Base-by-base conservation (phyloP, 2,888 invertebrate species). In the Leptopilina drosophilae region DNA sequence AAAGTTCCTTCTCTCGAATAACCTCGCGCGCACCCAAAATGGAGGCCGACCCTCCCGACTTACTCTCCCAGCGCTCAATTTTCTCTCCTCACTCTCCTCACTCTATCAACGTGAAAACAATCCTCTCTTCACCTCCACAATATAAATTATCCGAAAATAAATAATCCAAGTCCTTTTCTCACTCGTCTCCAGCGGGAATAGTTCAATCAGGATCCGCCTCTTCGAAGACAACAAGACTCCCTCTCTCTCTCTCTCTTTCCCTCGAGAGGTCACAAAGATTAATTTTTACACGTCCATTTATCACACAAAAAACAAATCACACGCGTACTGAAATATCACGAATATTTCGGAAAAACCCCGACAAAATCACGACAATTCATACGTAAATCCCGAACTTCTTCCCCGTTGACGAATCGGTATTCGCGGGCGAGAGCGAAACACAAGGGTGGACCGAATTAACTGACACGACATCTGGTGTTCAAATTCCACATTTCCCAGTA, bases 21-120 rank as follows among this genome's bases (percentile, higher is more conserved):
- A 90, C 90, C 89, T 89, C 87, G 87, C 86, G 87, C 86, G 88
- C 88, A 90, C 86, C 85, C 90, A 90, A 90, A 89, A 90, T 90
- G 90, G 90, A 90, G 90, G 90, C 87, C 89, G 89, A 85, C 90
- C 89, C 89, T 88, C 88, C 90, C 89, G 85, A 88, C 77, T 81
- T 77, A 42, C 80, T 80, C 78, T 81, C 79, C 26, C 53, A 67
- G 11, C 40, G 15, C 46, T 53, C 33, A 14, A 73, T 12, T 73
- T 73, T 42, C 59, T 33, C 53, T 66, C 33, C 33, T 59, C 66
- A 42, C 8, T 42, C n/a, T 8, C n/a, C 46, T 20, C 26, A n/a
- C 53, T 53, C n/a, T 33, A 14, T n/a, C 8, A n/a, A 14, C 1
- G 5, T 49, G 20, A 69, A 15, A 26, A 9, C 33, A 14, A 53